phyloP scores from a whole-genome alignment of 2,113 vertebrate species.

The Bufo bufo region DNA sequence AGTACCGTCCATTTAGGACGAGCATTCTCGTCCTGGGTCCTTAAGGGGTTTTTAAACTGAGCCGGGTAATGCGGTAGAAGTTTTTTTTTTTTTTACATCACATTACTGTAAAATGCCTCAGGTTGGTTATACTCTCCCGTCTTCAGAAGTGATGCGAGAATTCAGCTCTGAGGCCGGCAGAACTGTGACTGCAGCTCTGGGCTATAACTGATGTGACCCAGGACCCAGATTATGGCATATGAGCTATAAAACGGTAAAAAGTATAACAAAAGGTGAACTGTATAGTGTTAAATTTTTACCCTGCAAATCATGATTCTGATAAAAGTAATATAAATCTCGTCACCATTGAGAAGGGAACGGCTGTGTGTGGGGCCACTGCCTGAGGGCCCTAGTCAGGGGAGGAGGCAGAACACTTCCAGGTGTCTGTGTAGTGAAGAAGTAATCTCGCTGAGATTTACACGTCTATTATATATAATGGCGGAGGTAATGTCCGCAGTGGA shows the following conservation, averaged over 20 bases:
- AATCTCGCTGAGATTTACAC: background rate
- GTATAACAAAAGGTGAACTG: background rate
- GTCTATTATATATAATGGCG: background rate
- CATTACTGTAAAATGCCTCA: no score
- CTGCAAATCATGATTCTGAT: background rate
- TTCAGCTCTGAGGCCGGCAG: background rate
- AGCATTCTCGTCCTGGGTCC: no score
- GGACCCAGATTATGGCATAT: background rate
- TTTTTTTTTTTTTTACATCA: no score
- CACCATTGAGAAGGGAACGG: background rate
- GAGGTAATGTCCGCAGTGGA: slow-evolving; percentile 1
- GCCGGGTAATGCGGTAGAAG: no score
- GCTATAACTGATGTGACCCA: background rate
- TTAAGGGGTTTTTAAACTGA: no score
- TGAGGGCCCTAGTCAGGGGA: background rate
- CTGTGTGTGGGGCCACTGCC: background rate
- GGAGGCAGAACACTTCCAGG: background rate
- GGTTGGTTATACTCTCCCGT: no score
- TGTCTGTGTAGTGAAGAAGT: no score
- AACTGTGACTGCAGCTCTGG: background rate
- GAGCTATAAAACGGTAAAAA: background rate
- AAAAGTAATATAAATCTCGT: background rate
- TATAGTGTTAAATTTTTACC: background rate
- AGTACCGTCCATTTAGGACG: no score
- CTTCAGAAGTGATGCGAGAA: no score